Conservation (phyloP, 2,888 invertebrate species). For the Oxystoma pomonae region DNA sequence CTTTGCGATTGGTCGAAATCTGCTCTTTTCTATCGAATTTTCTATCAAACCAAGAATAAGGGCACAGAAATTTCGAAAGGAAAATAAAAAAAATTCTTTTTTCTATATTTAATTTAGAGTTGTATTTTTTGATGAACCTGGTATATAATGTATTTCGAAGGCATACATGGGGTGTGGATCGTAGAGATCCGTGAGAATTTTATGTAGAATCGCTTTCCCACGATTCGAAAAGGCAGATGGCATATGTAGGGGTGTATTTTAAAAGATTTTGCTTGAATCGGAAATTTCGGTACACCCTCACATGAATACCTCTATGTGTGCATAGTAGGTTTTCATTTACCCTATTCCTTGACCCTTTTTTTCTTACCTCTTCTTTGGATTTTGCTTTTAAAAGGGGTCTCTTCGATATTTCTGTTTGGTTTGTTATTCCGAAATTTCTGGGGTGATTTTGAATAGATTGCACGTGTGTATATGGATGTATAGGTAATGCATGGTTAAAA, state of each 20-base stretch:
- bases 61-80: too few relatives aligned
- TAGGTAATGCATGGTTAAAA: slow-evolving; percentile 6
- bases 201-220: slow-evolving; percentile 62
- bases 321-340: not conserved
- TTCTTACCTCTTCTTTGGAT: not conserved
- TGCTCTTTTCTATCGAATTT: too few relatives aligned
- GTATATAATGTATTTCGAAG: not conserved
- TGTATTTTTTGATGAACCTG: not conserved
- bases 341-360: not conserved
- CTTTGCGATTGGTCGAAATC: too few relatives aligned
- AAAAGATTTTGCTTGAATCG: slow-evolving; percentile 33
- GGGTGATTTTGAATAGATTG: slow-evolving; percentile 21
- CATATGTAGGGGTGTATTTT: slow-evolving; percentile 44
- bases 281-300: slow-evolving; percentile 20
- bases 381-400: not conserved
- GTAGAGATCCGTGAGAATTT: slow-evolving; percentile 61
- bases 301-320: not conserved
- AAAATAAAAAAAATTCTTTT: too few relatives aligned
- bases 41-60: too few relatives aligned
- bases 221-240: slow-evolving; percentile 48
- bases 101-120: too few relatives aligned
- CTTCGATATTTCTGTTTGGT: not conserved
- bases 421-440: slow-evolving; percentile 12
- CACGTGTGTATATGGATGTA: slow-evolving; percentile 15
- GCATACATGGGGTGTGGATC: slow-evolving; percentile 18